Evolutionary conservation across 2,113 vertebrate species (phyloP), one percentile per base, ranked within the genome.

Genomic region (Neodon shergylaensis): DNA sequence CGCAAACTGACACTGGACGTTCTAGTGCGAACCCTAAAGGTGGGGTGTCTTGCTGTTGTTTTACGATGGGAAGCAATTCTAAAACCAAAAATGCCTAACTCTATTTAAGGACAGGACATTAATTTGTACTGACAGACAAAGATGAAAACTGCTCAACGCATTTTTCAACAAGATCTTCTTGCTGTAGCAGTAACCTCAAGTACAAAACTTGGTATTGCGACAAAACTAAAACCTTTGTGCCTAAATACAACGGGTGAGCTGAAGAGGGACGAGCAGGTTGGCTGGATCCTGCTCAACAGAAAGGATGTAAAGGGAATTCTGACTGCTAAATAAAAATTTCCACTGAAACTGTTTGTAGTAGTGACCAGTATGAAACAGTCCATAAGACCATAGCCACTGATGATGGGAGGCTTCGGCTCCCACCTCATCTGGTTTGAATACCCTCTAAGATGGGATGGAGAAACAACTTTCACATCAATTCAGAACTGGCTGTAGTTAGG

Each of bases 171-270:
- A 94, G 94, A 81, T 84, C 93, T 96, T 90, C 96, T 93, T 96
- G 97, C 95, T 95, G 33, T 92, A 90, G 95, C 88, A 89, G 94
- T 94, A 88, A 96, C 61, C 44, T 83, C 70, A 44, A 72, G 49
- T 54, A 36, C 81, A 26, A 93, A 96, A 92, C 42, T 94, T 98
- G 95, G 63, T 85, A 95, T 97, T 95, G 90, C 94, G 77, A 95
- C 94, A 97, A 92, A 97, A 97, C 90, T 90, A 97, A 98, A 97
- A 95, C 97, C 97, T 98, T 97, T 97, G 98, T 98, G 98, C 98
- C 98, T 98, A 91, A 97, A 97, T 98, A 90, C 97, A 97, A 63
- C 86, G 70, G 87, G 96, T 97, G 96, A 97, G 90, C 90, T 92
- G 92, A 98, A 95, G 92, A 61, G 97, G 97, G 94, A 63, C 68